Evolutionary conservation across 2,888 invertebrate genomes (phyloP).

Genomic region (Catotricha subobsoleta): DNA sequence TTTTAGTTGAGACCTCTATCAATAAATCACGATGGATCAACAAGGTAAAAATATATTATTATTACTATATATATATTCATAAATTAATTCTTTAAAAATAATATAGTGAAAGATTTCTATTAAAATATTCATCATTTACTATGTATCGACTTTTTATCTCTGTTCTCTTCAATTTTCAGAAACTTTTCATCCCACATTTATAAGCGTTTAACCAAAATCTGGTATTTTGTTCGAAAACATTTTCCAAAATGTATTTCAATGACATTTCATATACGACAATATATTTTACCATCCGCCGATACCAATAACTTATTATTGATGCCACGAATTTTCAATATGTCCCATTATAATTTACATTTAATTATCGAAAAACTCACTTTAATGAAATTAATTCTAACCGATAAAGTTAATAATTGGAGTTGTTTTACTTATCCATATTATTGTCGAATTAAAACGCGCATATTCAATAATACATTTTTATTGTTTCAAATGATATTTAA

Average conservation of each 20-base stretch:
- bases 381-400: too few relatives aligned
- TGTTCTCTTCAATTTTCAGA: conserved; percentile 4
- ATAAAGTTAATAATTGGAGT: too few relatives aligned
- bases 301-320: too few relatives aligned
- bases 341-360: too few relatives aligned
- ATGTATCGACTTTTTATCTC: not conserved
- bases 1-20: conserved; percentile 25
- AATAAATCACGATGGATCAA: conserved; percentile 29
- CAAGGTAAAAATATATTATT: conserved; percentile 20
- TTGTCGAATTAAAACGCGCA: not conserved
- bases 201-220: conserved; percentile 1
- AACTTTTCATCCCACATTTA: conserved; percentile 1
- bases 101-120: not conserved
- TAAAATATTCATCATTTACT: not conserved
- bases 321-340: too few relatives aligned
- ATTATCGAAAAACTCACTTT: too few relatives aligned
- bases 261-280: too few relatives aligned
- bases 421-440: too few relatives aligned
- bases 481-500: conserved; percentile 4
- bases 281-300: too few relatives aligned
- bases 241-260: too few relatives aligned
- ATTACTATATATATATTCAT: not conserved
- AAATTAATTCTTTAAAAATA: not conserved
- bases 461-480: conserved; percentile 1
- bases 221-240: conserved; percentile 1